Conservation (phyloP, 2,113 vertebrate species). For the Vicugna pacos region DNA sequence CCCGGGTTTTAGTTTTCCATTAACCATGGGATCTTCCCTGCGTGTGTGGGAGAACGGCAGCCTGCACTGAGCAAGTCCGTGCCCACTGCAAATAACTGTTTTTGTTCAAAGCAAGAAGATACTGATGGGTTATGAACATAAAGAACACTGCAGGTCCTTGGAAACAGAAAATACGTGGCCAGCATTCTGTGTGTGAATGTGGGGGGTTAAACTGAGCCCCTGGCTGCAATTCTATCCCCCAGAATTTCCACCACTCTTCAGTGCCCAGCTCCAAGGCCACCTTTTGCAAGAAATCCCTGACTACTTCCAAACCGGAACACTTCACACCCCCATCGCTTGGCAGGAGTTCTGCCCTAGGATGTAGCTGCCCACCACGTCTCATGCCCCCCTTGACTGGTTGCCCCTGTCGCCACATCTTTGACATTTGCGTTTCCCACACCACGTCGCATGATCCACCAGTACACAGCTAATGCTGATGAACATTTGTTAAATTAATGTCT, state of each 20-base stretch:
- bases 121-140: background rate
- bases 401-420: background rate
- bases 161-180: background rate
- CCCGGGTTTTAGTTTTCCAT: background rate
- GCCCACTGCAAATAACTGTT: background rate
- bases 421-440: background rate
- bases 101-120: slow-evolving; percentile 13
- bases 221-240: background rate
- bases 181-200: background rate
- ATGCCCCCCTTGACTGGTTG: no score
- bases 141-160: background rate
- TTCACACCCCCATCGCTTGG: accelerated
- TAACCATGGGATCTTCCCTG: accelerated
- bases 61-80: background rate
- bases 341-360: no score
- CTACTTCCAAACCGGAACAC: background rate
- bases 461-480: background rate
- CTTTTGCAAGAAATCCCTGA: background rate
- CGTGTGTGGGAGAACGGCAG: background rate
- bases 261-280: background rate
- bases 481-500: background rate
- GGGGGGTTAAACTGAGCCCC: background rate
- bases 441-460: background rate
- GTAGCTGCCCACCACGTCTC: background rate
- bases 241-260: background rate